Evolutionary conservation across 2,888 invertebrate species (phyloP).

Genomic region (Cantharis rustica): DNA sequence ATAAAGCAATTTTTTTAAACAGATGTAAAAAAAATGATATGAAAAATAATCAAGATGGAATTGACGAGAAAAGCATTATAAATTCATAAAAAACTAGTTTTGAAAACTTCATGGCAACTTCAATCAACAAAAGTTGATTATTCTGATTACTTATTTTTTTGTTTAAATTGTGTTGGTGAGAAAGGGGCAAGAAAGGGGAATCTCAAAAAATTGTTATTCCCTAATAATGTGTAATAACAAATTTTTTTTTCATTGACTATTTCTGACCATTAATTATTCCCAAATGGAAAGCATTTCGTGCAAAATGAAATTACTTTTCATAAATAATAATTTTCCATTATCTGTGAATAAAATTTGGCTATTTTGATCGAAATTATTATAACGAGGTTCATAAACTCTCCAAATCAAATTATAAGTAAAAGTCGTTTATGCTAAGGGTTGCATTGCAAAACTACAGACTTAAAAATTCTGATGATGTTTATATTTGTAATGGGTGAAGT

Average conservation of each 20-base stretch:
- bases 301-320: not conserved
- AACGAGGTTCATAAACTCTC: not conserved
- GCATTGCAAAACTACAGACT: not conserved
- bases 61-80: too few species aligned
- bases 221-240: not conserved
- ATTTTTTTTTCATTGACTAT: not conserved
- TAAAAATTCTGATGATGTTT: conserved; percentile 15
- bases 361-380: not conserved
- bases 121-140: not conserved
- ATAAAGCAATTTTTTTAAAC: too few species aligned
- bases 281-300: not conserved
- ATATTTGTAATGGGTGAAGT: conserved; percentile 37
- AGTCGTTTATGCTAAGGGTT: not conserved
- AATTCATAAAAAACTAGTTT: not conserved
- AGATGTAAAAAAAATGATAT: too few species aligned
- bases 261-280: not conserved
- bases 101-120: not conserved
- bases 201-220: not conserved
- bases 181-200: not conserved
- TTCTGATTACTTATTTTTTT: not conserved
- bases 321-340: not conserved
- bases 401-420: not conserved
- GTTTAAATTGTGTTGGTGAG: not conserved
- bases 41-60: too few species aligned
- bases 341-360: not conserved